Base-by-base conservation (phyloP, 1,140 invertebrate species). In the Brachionus calyciflorus region DNA sequence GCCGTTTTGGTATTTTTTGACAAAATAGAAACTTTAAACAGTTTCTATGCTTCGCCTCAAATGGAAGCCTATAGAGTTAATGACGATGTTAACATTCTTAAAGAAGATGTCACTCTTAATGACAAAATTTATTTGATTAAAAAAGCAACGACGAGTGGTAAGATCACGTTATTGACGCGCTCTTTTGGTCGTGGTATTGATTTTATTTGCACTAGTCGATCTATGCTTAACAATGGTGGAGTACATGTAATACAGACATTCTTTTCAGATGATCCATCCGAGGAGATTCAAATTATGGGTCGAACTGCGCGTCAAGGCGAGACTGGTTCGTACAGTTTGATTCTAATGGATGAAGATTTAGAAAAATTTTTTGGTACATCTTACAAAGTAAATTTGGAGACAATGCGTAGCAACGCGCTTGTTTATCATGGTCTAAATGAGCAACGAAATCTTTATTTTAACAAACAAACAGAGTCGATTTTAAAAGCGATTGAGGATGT, bases 181-280 rank as follows among this genome's bases (percentile, higher is more conserved):
- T 9, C 24, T 14, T 65, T 37, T 65, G 60, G 60, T 33, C 60
- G 60, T 26, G 60, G 60, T 21, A 65, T 30, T 24, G 60, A 65
- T 26, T 65, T 65, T 65, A 65, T 37, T 10, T 5, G 4, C 24
- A 19, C 9, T 44, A 17, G 37, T 65, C 3, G 37, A 19, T 5
- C 12, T n/a, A 2, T 37, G 1, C 9, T 65, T 7, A 17, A 30
- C 4, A 37, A 65, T 24, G 60, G 30, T 37, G 60, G 60, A 24
- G 10, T 65, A 9, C 60, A 65, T 26, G 60, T 65, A 9, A 30
- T 65, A 4, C 60, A 65, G 19, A 37, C 60, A 24, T 65, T 37
- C 24, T 65, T 65, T 5, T 65, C 60, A 17, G 30, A 65, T 26
- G 41, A 65, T 19, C 4, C 5, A 37, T 65, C 33, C 12, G 60